Base-by-base conservation (phyloP, 2,113 vertebrate genomes). In the Piaya cayana region DNA sequence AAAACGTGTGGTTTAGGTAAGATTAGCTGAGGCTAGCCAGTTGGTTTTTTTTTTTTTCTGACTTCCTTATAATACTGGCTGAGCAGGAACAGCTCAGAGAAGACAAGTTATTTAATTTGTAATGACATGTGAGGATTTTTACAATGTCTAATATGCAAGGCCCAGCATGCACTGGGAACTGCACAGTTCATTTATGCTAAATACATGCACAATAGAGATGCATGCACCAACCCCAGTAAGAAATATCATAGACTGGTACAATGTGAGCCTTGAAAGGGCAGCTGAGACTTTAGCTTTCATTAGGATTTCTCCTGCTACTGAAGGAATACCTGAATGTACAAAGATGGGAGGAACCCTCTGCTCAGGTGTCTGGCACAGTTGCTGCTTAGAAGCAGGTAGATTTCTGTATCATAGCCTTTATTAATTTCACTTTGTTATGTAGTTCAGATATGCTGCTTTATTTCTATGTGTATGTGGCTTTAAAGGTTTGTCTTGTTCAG, bases 331-430 rank as follows among this genome's bases (percentile, higher is more conserved):
- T 62, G 23, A 34, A 0, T 37, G 25, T 18, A 29, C 39, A 77
- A 27, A 32, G 37, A 69, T 17, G 17, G 20, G 19, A 26, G 27
- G 18, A 67, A 19, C 19, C 6, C n/a, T 8, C 9, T 68, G 29
- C 0, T 0, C 71, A 58, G 22, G 45, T 12, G 9, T 70, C 50
- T 88, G n/a, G 9, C 8, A n/a, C 9, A 49, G 23, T 18, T 74
- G 37, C 72, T 64, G 34, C 11, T 1, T 56, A 34, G 37, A 63
- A 37, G 8, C 64, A 67, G 36, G 36, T 39, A 19, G 23, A 34
- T 17, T 60, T 34, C 12, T 62, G 39, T 1, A 2, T 53, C 34
- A 58, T 62, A 53, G n/a, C 36, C 25, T 34, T 39, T 26, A 49
- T 53, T 62, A 18, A 19, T 71, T 3, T 65, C n/a, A 9, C 45